Evolutionary conservation across 2,113 vertebrate genomes (phyloP).

Genomic region (Condylura cristata): DNA sequence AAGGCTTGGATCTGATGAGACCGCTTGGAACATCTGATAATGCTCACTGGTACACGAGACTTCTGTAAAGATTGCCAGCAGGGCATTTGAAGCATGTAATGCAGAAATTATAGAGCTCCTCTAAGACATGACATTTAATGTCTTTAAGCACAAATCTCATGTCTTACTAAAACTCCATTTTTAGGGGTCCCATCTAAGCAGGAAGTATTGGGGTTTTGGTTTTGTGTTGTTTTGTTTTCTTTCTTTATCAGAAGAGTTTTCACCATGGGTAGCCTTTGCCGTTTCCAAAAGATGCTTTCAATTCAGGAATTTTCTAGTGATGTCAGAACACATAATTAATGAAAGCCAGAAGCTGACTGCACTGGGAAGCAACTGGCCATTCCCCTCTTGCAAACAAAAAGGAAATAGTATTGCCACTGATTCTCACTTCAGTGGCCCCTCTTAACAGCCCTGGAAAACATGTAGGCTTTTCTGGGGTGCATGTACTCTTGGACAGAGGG

Average conservation of each 20-base stretch:
- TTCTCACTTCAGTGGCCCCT: not conserved
- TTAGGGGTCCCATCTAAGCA: not conserved
- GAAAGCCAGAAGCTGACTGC: not conserved
- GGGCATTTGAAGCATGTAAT: not conserved
- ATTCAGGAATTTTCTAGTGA: not conserved
- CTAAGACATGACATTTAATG: not conserved
- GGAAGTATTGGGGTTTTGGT: not conserved
- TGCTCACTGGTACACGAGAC: not conserved
- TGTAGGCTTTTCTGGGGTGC: not conserved
- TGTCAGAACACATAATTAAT: not conserved
- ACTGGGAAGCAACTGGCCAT: not conserved
- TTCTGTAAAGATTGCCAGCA: not conserved
- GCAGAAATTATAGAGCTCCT: not conserved
- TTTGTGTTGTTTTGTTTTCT: not conserved
- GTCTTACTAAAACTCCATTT: not conserved
- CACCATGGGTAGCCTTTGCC: not conserved
- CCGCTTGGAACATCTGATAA: too few species aligned
- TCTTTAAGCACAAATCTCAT: not conserved
- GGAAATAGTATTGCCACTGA: not conserved
- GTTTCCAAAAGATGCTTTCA: not conserved
- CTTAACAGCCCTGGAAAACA: not conserved
- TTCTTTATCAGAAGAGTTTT: constrained; percentile 4
- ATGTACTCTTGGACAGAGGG: not conserved
- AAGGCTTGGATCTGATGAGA: not conserved
- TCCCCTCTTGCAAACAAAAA: not conserved